Evolutionary conservation across 2,888 invertebrate genomes (phyloP).

Genomic region (Amiota communis): DNA sequence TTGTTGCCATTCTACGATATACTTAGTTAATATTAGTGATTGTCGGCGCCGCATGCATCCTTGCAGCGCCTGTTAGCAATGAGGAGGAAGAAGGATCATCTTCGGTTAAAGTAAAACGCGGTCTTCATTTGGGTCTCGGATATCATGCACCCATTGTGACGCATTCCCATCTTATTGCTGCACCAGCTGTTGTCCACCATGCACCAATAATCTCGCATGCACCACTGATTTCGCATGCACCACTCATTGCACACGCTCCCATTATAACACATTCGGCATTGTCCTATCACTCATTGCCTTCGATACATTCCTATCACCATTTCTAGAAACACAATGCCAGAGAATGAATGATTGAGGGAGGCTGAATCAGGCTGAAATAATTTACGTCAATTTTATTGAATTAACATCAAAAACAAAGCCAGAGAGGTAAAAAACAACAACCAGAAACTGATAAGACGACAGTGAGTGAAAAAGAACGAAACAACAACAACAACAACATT

Average conservation of each 20-base stretch:
- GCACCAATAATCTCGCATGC: slow-evolving; percentile 60
- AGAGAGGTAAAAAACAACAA: neutral
- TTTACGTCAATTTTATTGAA: too few species aligned
- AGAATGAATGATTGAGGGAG: too few species aligned
- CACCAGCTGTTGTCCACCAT: slow-evolving; percentile 63
- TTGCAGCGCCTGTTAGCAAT: slow-evolving; percentile 60
- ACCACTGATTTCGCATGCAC: slow-evolving; percentile 55
- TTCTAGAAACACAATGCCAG: slow-evolving; percentile 42
- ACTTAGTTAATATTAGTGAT: slow-evolving; percentile 60
- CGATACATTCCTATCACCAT: slow-evolving; percentile 63
- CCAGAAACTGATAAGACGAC: neutral
- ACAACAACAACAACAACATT: too few species aligned
- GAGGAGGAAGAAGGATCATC: slow-evolving; percentile 28
- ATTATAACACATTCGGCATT: slow-evolving; percentile 53
- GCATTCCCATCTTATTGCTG: slow-evolving; percentile 61
- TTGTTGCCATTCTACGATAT: slow-evolving; percentile 14
- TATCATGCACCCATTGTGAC: slow-evolving; percentile 65
- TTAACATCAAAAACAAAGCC: neutral
- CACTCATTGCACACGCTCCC: slow-evolving; percentile 58
- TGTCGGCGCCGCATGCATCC: slow-evolving; percentile 49
- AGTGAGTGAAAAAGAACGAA: neutral
- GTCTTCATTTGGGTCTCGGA: slow-evolving; percentile 64
- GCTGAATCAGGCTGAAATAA: too few species aligned
- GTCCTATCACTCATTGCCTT: slow-evolving; percentile 60
- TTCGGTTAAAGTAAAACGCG: slow-evolving; percentile 64